phyloP scores from a whole-genome alignment of 2,113 vertebrate genomes.

The Pollimyrus isidori region DNA sequence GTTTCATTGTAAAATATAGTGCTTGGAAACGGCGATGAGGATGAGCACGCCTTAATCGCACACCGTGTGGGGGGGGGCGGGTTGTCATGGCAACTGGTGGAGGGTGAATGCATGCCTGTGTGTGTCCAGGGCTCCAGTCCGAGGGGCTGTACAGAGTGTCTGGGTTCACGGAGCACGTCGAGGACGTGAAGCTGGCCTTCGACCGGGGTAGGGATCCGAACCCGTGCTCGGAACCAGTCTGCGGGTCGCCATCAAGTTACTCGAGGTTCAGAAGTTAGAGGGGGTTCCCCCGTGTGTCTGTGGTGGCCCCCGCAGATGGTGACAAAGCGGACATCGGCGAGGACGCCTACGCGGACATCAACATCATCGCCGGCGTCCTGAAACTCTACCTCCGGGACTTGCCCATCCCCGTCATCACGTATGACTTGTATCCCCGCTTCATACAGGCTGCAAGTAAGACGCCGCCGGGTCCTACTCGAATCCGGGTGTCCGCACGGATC shows the following conservation, averaged over 20 bases:
- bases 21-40: not conserved
- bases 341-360: conserved; percentile 85
- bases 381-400: conserved; percentile 94
- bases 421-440: conserved; percentile 88
- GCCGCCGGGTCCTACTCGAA: not conserved
- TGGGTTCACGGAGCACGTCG: conserved; percentile 93
- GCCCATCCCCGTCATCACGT: conserved; percentile 92
- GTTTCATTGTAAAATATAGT: not conserved
- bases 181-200: conserved; percentile 90
- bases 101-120: not conserved
- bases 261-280: not conserved
- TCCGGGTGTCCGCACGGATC: not conserved
- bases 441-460: conserved; percentile 92
- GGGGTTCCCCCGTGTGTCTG: not conserved
- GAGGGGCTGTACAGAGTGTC: conserved; percentile 95
- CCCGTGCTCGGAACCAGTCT: not conserved
- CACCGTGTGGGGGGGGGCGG: not conserved
- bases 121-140: conserved; percentile 74
- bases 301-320: conserved; percentile 68
- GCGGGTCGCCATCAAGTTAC: not conserved
- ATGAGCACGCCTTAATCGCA: not conserved
- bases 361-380: conserved; percentile 90
- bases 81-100: not conserved
- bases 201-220: conserved; percentile 77
- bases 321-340: conserved; percentile 92